Conservation (phyloP, 2,888 invertebrate species). For the Epinotia nisella region DNA sequence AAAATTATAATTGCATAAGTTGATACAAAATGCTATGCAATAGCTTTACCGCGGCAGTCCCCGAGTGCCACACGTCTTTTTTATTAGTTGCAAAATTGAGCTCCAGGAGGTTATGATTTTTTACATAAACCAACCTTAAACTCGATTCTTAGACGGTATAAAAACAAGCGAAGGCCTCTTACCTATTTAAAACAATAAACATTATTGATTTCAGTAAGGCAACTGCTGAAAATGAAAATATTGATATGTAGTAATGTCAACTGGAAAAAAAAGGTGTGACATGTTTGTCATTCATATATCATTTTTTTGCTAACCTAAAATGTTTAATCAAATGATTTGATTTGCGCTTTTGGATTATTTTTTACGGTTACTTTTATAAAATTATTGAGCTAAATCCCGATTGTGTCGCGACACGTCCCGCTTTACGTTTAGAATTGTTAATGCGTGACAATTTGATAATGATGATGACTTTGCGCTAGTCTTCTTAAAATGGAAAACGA, state of each 20-base stretch:
- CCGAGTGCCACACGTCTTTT: too few relatives aligned
- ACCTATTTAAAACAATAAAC: slow-evolving; percentile 57
- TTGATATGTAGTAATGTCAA: slow-evolving; percentile 80
- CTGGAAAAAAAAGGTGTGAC: slow-evolving; percentile 84
- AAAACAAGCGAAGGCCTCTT: slow-evolving; percentile 41
- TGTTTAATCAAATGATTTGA: slow-evolving; percentile 85
- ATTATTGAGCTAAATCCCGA: slow-evolving; percentile 80
- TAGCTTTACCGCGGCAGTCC: too few relatives aligned
- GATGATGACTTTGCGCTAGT: slow-evolving; percentile 79
- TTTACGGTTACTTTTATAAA: slow-evolving; percentile 81
- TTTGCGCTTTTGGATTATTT: slow-evolving; percentile 79
- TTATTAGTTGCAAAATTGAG: neutral
- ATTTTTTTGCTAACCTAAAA: slow-evolving; percentile 85
- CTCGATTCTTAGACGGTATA: neutral
- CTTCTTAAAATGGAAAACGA: slow-evolving; percentile 80
- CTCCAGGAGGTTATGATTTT: neutral
- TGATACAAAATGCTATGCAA: too few relatives aligned
- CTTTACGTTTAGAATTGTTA: slow-evolving; percentile 69
- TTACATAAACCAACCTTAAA: slow-evolving; percentile 28
- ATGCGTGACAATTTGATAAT: slow-evolving; percentile 69
- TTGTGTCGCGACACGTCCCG: slow-evolving; percentile 73
- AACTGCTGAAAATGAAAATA: slow-evolving; percentile 81
- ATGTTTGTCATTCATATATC: slow-evolving; percentile 80
- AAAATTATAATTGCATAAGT: too few relatives aligned
- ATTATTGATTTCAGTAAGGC: slow-evolving; percentile 73